phyloP scores from a whole-genome alignment of 2,888 invertebrate species.

The Carcina quercana region DNA sequence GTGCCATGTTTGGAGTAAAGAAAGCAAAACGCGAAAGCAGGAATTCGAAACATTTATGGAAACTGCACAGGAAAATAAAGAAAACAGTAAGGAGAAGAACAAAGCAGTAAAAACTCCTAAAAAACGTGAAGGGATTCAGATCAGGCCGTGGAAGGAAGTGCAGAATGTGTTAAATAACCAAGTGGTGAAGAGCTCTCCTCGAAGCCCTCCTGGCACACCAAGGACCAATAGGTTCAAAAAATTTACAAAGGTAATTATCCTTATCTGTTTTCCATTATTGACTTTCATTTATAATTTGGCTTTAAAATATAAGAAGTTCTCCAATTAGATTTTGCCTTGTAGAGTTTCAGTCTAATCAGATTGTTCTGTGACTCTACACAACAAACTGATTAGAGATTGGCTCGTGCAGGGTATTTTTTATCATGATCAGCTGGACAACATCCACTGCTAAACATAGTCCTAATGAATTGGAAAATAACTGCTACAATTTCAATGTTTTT shows the following conservation, averaged over 20 bases:
- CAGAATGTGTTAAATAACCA: constrained; percentile 40
- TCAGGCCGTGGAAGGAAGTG: constrained; percentile 43
- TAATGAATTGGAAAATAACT: too few species aligned
- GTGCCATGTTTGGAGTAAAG: constrained; percentile 44
- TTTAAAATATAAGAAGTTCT: too few species aligned
- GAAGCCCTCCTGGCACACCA: constrained; percentile 54
- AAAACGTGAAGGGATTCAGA: constrained; percentile 23
- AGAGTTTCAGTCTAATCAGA: too few species aligned
- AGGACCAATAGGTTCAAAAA: constrained; percentile 51
- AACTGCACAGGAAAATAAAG: constrained; percentile 49
- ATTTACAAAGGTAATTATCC: constrained; percentile 45
- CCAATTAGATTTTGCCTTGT: too few species aligned
- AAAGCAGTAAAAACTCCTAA: constrained; percentile 26
- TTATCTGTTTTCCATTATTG: too few species aligned
- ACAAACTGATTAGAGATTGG: too few species aligned
- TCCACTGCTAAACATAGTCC: too few species aligned
- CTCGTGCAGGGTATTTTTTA: too few species aligned
- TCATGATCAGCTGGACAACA: too few species aligned
- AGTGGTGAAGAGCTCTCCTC: constrained; percentile 20
- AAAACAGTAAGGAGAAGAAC: constrained; percentile 35
- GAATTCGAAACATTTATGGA: constrained; percentile 37
- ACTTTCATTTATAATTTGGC: too few species aligned
- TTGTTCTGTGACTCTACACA: too few species aligned
- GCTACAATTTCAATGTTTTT: too few species aligned
- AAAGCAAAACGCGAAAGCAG: constrained; percentile 36